These are phyloP conservation scores for Geopemphigus sp. DNA, from an alignment of 1,140 invertebrate species.

Conservation along the genomic window DNA sequence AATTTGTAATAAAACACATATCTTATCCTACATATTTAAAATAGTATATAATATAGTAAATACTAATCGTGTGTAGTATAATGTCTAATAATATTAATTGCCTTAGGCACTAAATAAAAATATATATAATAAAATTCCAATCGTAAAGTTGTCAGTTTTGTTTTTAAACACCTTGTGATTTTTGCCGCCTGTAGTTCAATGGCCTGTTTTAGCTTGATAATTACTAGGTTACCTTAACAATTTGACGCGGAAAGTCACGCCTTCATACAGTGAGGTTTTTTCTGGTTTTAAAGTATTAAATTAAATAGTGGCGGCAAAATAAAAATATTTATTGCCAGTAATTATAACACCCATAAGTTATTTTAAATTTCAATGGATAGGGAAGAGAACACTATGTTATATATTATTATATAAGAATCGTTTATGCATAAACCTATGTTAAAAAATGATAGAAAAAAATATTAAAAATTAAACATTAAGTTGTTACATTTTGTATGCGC, in stretches of 20 bases:
- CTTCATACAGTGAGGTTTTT: not conserved
- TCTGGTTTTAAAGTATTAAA: constrained; percentile 19
- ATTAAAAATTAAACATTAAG: not conserved
- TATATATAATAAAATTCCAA: constrained; percentile 29
- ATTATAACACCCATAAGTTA: constrained; percentile 33
- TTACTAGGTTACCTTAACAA: constrained; percentile 40
- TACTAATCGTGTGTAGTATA: not conserved
- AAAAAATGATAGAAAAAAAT: not conserved
- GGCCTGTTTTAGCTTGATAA: constrained; percentile 30
- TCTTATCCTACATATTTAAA: not conserved
- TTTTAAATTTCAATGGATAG: constrained; percentile 2
- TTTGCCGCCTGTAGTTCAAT: constrained; percentile 28
- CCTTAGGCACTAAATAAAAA: not conserved
- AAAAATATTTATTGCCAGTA: constrained; percentile 32
- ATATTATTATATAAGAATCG: not conserved
- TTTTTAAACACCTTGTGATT: constrained; percentile 36
- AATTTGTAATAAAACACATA: not conserved
- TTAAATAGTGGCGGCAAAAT: constrained; percentile 23
- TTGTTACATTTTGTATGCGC: not conserved
- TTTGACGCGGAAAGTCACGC: constrained; percentile 26
- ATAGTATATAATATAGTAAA: not conserved
- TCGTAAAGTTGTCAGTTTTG: constrained; percentile 25
- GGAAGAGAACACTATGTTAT: not conserved
- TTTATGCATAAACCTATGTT: no score
- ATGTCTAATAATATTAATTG: constrained; percentile 6